Evolutionary conservation across 2,113 vertebrate species (phyloP), one percentile per base, ranked within the genome.

Genomic region (Atherinomorus stipes): DNA sequence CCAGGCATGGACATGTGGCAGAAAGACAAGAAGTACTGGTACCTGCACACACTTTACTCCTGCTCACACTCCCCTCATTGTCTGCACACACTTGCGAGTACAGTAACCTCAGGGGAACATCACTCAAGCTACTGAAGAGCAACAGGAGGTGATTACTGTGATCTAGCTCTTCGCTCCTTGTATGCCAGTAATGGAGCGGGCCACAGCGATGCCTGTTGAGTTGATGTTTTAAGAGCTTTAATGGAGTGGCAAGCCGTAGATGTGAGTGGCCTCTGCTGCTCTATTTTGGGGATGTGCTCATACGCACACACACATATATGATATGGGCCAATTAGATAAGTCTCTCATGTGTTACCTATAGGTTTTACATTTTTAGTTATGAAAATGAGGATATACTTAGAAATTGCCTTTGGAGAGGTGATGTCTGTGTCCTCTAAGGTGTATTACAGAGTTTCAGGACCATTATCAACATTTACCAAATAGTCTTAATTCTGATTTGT

Each of bases 161-260:
- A 84, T 88, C 73, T 49, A 52, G 70, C 60, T 21, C 7, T 62
- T 21, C 52, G 69, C 74, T 70, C 23, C 74, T 78, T 69, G 74
- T 78, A 13, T 81, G 81, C 62, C 76, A 47, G 81, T 86, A 82
- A 85, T 78, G 78, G 60, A 84, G 62, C 57, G 7, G 25, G 60
- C 81, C 64, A 71, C 62, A 15, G 78, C 11, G 51, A 64, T 69
- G 70, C 77, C 71, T 83, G 83, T 76, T 84, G 82, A 87, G 85
- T 71, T 76, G 78, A 75, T 83, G 70, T 76, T 88, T 86, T 87
- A 82, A 91, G 79, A 85, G 88, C 77, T 82, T 89, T 90, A 90
- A 89, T 90, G 86, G 71, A 90, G 69, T 80, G 62, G 45, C 13
- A 34, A 73, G 76, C 37, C 42, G 54, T 26, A 57, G 62, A 62